Evolutionary conservation across 2,888 invertebrate genomes (phyloP).

Genomic region (Hymenopus coronatus): DNA sequence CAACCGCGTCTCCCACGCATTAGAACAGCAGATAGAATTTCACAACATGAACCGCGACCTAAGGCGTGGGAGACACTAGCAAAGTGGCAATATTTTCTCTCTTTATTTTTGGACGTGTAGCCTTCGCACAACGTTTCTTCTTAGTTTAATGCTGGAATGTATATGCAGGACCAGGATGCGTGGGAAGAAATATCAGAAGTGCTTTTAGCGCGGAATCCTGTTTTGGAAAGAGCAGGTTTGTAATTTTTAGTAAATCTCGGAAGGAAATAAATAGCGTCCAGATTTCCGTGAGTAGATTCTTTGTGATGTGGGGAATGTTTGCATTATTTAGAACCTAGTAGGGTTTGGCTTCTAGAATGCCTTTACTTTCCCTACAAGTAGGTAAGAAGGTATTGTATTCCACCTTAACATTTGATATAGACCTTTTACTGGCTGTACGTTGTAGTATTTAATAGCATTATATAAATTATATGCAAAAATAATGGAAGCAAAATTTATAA

Average conservation of each 20-base stretch:
- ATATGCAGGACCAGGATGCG: not conserved
- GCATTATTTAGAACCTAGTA: too few relatives aligned
- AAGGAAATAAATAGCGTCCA: not conserved
- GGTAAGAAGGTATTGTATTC: too few relatives aligned
- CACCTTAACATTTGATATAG: too few relatives aligned
- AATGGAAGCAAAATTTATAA: too few relatives aligned
- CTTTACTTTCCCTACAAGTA: too few relatives aligned
- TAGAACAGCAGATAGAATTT: not conserved
- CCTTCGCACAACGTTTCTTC: not conserved
- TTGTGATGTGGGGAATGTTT: too few relatives aligned
- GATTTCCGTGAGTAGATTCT: too few relatives aligned
- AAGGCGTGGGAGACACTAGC: not conserved
- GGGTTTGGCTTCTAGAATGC: too few relatives aligned
- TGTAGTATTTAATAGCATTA: too few relatives aligned
- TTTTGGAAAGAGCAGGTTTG: not conserved
- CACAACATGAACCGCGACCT: not conserved
- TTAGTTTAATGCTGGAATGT: not conserved
- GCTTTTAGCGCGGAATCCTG: not conserved
- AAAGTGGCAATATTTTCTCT: not conserved
- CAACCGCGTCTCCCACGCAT: not conserved
- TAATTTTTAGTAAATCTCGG: not conserved
- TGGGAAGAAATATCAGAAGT: not conserved
- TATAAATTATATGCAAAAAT: too few relatives aligned
- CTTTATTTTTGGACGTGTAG: not conserved
- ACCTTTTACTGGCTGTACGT: too few relatives aligned